Base-by-base conservation (phyloP, 2,113 vertebrate genomes). In the Tamias sibiricus region DNA sequence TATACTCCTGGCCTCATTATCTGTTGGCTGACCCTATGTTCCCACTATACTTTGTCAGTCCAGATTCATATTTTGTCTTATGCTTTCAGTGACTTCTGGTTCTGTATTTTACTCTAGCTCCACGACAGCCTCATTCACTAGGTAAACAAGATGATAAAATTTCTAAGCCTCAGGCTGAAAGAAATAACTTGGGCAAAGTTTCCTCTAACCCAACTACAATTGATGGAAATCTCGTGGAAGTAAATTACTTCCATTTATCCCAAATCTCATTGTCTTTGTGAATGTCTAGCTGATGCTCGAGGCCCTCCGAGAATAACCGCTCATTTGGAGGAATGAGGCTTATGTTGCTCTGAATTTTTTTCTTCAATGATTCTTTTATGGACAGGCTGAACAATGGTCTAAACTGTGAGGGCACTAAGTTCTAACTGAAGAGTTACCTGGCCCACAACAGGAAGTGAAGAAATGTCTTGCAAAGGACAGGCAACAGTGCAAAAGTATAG, bases 71-170 rank as follows among this genome's bases (percentile, higher is more conserved):
- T 47, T 47, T 82, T 35, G 44, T 68, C 37, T 77, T 66, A 32
- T n/a, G 59, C 35, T 79, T 37, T 47, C 19, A 68, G 26, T n/a
- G 69, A 79, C 77, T 95, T 82, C 68, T 57, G n/a, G 26, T 90
- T 92, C 13, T 26, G 0, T 74, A 54, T 95, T 92, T 87, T 66
- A 44, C 32, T 84, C 24, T 2, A 37, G 75, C 83, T 87, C 37
- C 35, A 72, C 1, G 3, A 74, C 57, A 96, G 71, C 30, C 57
- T 94, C 76, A 42, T 90, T 96, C 64, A 71, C 54, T 89, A 94
- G 84, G 81, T 95, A 96, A 95, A 95, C 68, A 93, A 71, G 47
- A 93, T 84, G 85, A 96, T 59, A 71, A 90, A 86, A 97, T 95
- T 90, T 76, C 71, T 1, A 57, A 16, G 81, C 93, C 88, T 87